phyloP scores from a whole-genome alignment of 1,140 invertebrate genomes.

The Drosophila sechellia region DNA sequence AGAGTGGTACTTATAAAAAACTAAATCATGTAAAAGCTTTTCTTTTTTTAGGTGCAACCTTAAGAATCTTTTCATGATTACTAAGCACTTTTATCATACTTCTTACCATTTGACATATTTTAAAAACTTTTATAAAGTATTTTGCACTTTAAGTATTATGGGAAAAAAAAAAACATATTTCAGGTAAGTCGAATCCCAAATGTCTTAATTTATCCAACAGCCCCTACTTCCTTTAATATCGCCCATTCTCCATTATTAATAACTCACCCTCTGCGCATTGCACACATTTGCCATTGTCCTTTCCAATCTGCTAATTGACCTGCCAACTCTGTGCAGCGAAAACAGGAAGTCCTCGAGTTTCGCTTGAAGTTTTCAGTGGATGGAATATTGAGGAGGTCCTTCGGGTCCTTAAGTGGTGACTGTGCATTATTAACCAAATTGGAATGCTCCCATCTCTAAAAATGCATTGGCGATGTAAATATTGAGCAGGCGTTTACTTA shows the following conservation, averaged over 20 bases:
- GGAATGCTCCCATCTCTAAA: no score
- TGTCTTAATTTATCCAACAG: not conserved
- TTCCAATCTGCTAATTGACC: slow-evolving; percentile 12
- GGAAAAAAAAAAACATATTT: not conserved
- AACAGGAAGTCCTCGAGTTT: slow-evolving; percentile 27
- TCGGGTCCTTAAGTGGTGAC: not conserved
- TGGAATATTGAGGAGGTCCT: not conserved
- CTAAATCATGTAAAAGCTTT: no score
- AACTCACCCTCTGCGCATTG: slow-evolving; percentile 1
- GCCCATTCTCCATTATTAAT: slow-evolving; percentile 6
- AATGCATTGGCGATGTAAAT: no score
- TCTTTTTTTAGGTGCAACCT: no score
- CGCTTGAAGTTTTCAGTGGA: not conserved
- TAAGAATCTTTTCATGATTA: no score
- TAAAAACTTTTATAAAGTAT: no score
- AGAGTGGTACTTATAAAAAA: no score
- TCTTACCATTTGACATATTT: no score
- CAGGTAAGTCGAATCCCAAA: slow-evolving; percentile 1
- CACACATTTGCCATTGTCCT: slow-evolving; percentile 5
- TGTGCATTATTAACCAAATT: not conserved
- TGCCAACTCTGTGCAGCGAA: slow-evolving; percentile 26
- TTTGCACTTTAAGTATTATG: no score
- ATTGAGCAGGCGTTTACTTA: no score
- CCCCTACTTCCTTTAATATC: slow-evolving; percentile 17
- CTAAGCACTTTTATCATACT: no score